phyloP scores from a whole-genome alignment of 2,113 vertebrate species.

The Formicarius rufipectus region DNA sequence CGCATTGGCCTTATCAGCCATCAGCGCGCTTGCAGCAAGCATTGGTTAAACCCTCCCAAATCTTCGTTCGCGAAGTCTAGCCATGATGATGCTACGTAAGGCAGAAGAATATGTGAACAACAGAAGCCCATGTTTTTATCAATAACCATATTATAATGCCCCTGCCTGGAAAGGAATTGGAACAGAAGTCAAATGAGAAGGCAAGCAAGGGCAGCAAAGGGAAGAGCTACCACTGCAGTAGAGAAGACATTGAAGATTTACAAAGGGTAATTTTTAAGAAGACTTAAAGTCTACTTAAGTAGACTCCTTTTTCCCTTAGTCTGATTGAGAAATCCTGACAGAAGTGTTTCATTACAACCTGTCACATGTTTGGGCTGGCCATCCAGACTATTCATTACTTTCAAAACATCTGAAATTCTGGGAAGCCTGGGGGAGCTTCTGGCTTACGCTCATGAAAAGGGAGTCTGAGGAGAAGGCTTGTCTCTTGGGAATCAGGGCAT shows the following conservation, averaged over 20 bases:
- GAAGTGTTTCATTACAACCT: not conserved
- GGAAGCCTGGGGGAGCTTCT: not conserved
- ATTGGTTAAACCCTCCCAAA: no score
- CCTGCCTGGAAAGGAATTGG: not conserved
- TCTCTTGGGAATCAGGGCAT: not conserved
- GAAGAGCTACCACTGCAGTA: not conserved
- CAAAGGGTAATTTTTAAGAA: not conserved
- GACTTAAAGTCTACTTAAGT: no score
- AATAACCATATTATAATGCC: not conserved
- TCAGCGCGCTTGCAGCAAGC: no score
- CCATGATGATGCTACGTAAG: no score
- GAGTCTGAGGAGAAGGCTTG: not conserved
- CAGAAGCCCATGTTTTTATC: not conserved
- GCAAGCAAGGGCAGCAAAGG: not conserved
- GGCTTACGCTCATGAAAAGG: rapidly evolving
- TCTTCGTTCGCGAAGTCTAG: no score
- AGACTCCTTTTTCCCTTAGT: not conserved
- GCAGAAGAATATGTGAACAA: not conserved
- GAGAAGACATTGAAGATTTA: not conserved
- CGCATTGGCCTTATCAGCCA: no score
- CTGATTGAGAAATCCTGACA: not conserved
- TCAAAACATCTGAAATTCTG: not conserved
- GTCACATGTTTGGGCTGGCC: not conserved
- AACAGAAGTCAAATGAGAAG: not conserved
- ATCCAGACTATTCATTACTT: not conserved